Percentiles rank a stretch among this genome's conserved stretches.
Evolutionary conservation across 2,888 invertebrate genomes (phyloP).

Genomic region (Neoaliturus tenellus): DNA sequence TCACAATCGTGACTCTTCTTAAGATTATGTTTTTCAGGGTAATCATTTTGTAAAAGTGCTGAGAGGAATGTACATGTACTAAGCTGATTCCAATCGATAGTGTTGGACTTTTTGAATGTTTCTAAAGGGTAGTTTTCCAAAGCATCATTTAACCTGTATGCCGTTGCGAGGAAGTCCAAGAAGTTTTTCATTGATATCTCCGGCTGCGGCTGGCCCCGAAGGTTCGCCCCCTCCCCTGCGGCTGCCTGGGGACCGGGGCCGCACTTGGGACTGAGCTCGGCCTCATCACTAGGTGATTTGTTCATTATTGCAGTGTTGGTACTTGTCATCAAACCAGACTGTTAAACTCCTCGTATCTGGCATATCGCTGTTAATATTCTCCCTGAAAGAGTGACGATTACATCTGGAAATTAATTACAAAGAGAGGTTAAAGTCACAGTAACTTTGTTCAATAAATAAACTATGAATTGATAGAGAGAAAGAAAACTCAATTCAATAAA

Average conservation of each 20-base stretch:
- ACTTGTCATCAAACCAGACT: not conserved
- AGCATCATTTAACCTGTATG: constrained; percentile 77
- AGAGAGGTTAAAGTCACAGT: no score
- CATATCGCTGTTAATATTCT: constrained; percentile 4
- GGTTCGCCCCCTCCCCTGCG: not conserved
- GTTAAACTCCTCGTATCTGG: not conserved
- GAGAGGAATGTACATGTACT: constrained; percentile 64
- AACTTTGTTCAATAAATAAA: no score
- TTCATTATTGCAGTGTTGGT: constrained; percentile 21
- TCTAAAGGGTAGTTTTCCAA: constrained; percentile 66
- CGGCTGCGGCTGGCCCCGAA: not conserved
- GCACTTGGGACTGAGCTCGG: not conserved
- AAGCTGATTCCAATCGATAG: constrained; percentile 75
- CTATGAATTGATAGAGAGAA: no score
- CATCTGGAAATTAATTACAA: not conserved
- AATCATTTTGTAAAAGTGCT: constrained; percentile 36
- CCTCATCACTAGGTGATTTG: constrained; percentile 46
- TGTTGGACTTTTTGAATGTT: constrained; percentile 70
- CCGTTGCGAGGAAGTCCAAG: constrained; percentile 83
- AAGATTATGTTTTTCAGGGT: constrained; percentile 3
- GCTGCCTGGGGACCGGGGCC: not conserved
- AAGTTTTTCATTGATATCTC: constrained; percentile 79
- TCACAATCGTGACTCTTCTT: constrained; percentile 22
- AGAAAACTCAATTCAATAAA: no score
- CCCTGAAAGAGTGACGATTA: not conserved